Evolutionary conservation across 2,797 vertebrate species (phyloP).

Genomic region (Delichon dasypus): DNA sequence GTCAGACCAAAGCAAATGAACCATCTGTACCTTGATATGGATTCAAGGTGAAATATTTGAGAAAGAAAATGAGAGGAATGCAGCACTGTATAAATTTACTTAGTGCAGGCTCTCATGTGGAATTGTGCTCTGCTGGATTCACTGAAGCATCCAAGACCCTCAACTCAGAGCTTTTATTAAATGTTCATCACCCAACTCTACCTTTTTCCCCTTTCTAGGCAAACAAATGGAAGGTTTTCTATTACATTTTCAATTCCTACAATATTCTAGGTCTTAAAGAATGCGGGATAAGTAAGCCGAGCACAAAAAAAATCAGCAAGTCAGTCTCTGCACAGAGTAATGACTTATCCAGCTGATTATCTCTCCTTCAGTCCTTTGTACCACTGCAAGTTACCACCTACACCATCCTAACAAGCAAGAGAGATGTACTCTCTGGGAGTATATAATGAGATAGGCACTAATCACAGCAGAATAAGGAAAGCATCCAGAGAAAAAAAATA

Average conservation of each 20-base stretch:
- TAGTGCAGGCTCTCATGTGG: background rate
- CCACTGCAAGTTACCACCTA: slow-evolving; percentile 28
- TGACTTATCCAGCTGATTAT: slow-evolving; percentile 39
- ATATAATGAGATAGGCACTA: slow-evolving; percentile 21
- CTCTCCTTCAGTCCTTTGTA: slow-evolving; percentile 20
- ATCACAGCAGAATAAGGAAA: slow-evolving; percentile 9
- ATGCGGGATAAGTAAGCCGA: background rate
- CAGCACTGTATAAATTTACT: background rate
- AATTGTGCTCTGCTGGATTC: background rate
- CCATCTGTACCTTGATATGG: background rate
- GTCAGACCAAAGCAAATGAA: background rate
- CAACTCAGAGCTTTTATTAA: background rate
- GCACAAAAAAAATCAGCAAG: background rate
- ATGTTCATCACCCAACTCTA: background rate
- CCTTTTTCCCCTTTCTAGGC: background rate
- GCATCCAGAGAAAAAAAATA: background rate
- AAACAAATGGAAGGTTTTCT: background rate
- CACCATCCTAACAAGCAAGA: slow-evolving; percentile 36
- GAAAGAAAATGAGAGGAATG: background rate
- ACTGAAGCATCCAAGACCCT: background rate
- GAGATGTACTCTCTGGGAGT: background rate
- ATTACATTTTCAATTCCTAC: background rate
- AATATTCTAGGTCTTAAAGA: background rate
- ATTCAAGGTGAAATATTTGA: background rate
- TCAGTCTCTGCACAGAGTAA: background rate